phyloP scores from a whole-genome alignment of 2,797 vertebrate genomes.

The Otus scops region DNA sequence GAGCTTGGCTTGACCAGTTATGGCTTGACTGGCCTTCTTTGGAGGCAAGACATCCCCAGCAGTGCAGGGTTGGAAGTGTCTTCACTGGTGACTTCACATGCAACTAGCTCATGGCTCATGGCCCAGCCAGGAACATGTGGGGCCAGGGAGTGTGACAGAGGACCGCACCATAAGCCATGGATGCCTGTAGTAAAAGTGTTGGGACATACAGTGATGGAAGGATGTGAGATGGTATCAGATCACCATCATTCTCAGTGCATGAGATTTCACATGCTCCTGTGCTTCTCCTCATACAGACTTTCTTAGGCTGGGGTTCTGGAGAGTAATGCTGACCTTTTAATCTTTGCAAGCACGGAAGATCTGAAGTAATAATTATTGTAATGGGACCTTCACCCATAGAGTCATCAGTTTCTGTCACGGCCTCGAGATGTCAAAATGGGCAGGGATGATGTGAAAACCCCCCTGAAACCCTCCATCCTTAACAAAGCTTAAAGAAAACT shows the following conservation, averaged over 20 bases:
- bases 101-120: not conserved
- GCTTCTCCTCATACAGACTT: not conserved
- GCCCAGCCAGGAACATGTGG: not conserved
- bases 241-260: not conserved
- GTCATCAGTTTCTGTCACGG: not conserved
- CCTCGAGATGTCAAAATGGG: not conserved
- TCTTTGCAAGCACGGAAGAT: not conserved
- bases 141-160: not conserved
- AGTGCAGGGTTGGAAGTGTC: not conserved
- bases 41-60: not conserved
- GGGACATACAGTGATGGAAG: not conserved
- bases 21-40: not conserved
- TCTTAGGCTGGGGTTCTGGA: not conserved
- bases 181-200: not conserved
- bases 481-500: not conserved
- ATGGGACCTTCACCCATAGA: not conserved
- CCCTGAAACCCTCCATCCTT: not conserved
- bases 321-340: not conserved
- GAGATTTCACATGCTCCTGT: not conserved
- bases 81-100: not conserved
- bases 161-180: fast-evolving
- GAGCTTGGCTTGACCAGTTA: not conserved
- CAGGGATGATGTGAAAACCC: not conserved
- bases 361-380: not conserved
- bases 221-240: not conserved